Conservation (phyloP, 2,797 vertebrate species). For the Kryptolebias ocellatus region DNA sequence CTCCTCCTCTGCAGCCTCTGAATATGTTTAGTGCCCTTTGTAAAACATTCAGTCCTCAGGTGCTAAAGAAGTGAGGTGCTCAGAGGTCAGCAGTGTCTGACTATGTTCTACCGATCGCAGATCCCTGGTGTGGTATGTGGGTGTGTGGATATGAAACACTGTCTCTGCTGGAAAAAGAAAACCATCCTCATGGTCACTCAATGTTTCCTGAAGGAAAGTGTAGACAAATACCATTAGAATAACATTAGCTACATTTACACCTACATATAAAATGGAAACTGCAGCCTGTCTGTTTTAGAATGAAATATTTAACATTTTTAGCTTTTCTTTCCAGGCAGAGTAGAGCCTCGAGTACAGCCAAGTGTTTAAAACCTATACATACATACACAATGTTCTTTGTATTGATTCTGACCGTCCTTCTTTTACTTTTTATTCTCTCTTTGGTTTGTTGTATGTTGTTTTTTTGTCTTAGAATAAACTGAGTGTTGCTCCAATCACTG, state of each 20-base stretch:
- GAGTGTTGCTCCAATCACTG: constrained; percentile 62
- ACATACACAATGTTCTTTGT: not conserved
- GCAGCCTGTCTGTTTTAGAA: constrained; percentile 15
- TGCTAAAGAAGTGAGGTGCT: constrained; percentile 36
- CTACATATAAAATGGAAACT: constrained; percentile 27
- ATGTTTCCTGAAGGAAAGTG: constrained; percentile 20
- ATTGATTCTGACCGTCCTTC: constrained; percentile 2
- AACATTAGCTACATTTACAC: constrained; percentile 25
- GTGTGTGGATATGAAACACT: constrained; percentile 48
- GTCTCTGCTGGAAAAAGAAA: constrained; percentile 27
- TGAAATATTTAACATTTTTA: constrained; percentile 8
- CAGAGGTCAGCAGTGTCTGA: constrained; percentile 50
- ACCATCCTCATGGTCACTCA: constrained; percentile 10
- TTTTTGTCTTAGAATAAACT: constrained; percentile 31
- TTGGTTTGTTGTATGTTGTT: constrained; percentile 3
- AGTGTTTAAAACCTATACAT: constrained; percentile 36
- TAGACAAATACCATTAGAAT: constrained; percentile 29
- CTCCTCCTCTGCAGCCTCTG: constrained; percentile 15
- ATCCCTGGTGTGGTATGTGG: constrained; percentile 43
- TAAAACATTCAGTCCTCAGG: constrained; percentile 34
- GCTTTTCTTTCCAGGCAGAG: constrained; percentile 23
- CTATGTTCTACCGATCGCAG: constrained; percentile 28
- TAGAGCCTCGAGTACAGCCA: constrained; percentile 16
- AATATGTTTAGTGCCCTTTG: constrained; percentile 27
- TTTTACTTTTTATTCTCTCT: not conserved